A percentile compares a stretch with the other conserved stretches of the same genome.
These are phyloP conservation scores for Sinohyriopsis cumingii DNA, from an alignment of 2,888 invertebrate genomes.

Conservation along the genomic window DNA sequence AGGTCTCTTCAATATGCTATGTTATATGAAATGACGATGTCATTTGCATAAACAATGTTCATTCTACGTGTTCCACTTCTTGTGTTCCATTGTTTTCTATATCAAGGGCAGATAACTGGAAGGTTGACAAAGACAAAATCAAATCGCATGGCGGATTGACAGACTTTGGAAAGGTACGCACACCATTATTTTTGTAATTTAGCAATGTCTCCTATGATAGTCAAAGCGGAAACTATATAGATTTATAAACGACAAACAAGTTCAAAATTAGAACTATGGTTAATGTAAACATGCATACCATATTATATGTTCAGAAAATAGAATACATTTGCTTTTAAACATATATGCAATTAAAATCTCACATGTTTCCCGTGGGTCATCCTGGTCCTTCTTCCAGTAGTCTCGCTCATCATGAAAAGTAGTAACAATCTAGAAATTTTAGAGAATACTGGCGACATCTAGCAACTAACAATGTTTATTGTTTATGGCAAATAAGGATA, in stretches of 20 bases:
- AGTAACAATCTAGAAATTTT: too few relatives aligned
- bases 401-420: too few relatives aligned
- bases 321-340: neutral
- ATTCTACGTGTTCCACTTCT: neutral
- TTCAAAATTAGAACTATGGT: too few relatives aligned
- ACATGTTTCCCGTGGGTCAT: neutral
- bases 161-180: conserved; percentile 84
- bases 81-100: conserved; percentile 13
- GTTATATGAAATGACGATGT: too few relatives aligned
- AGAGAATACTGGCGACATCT: too few relatives aligned
- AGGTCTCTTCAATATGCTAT: neutral
- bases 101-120: conserved; percentile 79
- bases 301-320: too few relatives aligned
- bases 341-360: neutral
- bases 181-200: too few relatives aligned
- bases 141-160: conserved; percentile 83
- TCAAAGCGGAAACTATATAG: neutral
- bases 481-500: too few relatives aligned
- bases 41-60: neutral
- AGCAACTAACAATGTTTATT: too few relatives aligned
- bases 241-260: neutral
- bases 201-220: too few relatives aligned
- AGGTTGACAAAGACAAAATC: conserved; percentile 77
- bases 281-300: too few relatives aligned
- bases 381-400: neutral